Conservation (phyloP, 1,140 invertebrate genomes). For the Oppia nitens region DNA sequence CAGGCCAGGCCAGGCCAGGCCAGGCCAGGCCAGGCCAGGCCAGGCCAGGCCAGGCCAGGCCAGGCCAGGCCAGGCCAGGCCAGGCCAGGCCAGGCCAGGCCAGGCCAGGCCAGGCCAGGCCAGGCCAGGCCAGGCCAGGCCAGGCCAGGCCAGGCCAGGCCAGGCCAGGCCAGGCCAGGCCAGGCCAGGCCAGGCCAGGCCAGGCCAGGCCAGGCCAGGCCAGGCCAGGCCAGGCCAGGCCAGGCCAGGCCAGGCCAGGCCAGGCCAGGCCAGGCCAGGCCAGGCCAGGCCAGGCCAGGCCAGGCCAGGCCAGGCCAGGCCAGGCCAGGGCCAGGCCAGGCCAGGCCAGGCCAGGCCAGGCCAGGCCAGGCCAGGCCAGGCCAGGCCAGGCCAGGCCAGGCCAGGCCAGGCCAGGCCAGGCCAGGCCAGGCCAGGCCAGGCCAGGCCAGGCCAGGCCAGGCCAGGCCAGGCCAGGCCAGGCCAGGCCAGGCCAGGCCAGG, state of each 20-base stretch:
- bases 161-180: constrained; percentile 20
- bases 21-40: constrained; percentile 20
- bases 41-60: constrained; percentile 21
- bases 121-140: constrained; percentile 22
- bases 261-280: constrained; percentile 21
- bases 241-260: constrained; percentile 23
- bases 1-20: constrained; percentile 18
- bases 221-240: constrained; percentile 21
- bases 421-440: constrained; percentile 22
- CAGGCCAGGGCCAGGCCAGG: constrained; percentile 22
- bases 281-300: constrained; percentile 22
- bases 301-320: constrained; percentile 22
- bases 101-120: constrained; percentile 22
- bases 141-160: constrained; percentile 23
- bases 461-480: constrained; percentile 20
- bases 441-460: constrained; percentile 21
- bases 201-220: constrained; percentile 23
- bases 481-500: constrained; percentile 21
- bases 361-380: constrained; percentile 22
- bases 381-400: constrained; percentile 22
- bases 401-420: constrained; percentile 22
- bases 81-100: constrained; percentile 21
- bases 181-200: constrained; percentile 22
- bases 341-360: constrained; percentile 21
- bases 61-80: constrained; percentile 23